Percentiles rank a stretch among this genome's conserved stretches.
Evolutionary conservation across 2,797 vertebrate species (phyloP).

Genomic region (Periparus ater): DNA sequence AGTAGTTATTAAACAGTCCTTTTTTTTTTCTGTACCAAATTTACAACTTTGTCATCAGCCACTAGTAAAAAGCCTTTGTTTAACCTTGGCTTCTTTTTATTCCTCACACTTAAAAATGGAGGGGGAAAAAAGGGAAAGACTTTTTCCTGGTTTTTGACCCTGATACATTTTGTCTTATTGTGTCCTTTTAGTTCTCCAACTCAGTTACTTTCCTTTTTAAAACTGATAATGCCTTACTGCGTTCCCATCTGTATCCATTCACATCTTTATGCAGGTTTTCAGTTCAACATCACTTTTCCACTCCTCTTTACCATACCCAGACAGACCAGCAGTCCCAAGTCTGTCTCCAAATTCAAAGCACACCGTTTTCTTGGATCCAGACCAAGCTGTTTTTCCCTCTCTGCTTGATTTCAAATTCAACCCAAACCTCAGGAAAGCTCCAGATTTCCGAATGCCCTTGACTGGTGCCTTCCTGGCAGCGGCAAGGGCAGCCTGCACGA

Average conservation of each 20-base stretch:
- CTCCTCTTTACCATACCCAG: background rate
- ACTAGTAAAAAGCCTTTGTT: background rate
- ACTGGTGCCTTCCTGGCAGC: background rate
- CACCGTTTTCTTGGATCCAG: background rate
- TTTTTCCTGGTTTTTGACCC: background rate
- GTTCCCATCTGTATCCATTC: background rate
- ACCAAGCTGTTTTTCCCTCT: background rate
- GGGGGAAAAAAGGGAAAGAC: accelerated
- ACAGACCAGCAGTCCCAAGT: background rate
- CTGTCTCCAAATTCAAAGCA: background rate
- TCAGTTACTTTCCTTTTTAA: background rate
- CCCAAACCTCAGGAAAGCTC: background rate
- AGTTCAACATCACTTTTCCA: background rate
- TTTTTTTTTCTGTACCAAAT: background rate
- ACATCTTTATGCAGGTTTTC: background rate
- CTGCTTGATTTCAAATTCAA: background rate
- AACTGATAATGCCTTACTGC: background rate
- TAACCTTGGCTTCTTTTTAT: background rate
- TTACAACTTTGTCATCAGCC: background rate
- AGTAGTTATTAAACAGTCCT: background rate
- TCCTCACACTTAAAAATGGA: background rate
- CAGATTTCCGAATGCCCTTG: background rate
- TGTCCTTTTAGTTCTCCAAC: background rate
- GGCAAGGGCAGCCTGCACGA: accelerated
- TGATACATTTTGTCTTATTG: background rate